These are phyloP conservation scores for Neodon shergylaensis DNA, from an alignment of 2,113 vertebrate species.

Conservation along the genomic window DNA sequence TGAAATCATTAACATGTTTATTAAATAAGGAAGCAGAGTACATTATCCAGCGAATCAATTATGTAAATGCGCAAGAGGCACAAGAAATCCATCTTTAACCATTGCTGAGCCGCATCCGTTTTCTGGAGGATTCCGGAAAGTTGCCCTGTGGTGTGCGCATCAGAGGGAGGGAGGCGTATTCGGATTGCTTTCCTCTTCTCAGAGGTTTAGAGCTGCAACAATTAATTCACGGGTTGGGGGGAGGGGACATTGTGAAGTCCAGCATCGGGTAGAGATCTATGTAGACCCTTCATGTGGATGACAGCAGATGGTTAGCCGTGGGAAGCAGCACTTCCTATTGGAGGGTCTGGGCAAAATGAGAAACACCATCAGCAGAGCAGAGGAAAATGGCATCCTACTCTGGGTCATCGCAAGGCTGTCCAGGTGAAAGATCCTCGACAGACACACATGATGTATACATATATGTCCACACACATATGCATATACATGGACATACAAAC, in stretches of 20 bases:
- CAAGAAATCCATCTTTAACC: conserved; percentile 86
- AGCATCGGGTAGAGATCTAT: conserved; percentile 73
- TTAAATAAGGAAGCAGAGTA: conserved; percentile 89
- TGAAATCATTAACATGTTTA: conserved; percentile 91
- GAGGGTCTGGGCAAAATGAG: conserved; percentile 79
- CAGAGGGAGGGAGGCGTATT: not conserved
- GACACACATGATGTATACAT: not conserved
- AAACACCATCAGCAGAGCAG: conserved; percentile 67
- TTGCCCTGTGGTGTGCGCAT: not conserved
- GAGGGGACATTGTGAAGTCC: conserved; percentile 70
- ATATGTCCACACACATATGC: not conserved
- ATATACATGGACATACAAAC: not conserved
- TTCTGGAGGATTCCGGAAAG: conserved; percentile 85
- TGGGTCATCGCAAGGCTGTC: conserved; percentile 55
- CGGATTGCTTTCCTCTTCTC: conserved; percentile 44
- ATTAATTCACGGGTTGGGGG: conserved; percentile 70
- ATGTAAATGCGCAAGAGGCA: conserved; percentile 88
- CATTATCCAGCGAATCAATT: conserved; percentile 90
- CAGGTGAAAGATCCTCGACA: conserved; percentile 2
- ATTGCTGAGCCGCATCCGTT: conserved; percentile 83
- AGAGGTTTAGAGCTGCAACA: conserved; percentile 62
- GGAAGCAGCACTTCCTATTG: conserved; percentile 73
- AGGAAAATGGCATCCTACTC: conserved; percentile 70
- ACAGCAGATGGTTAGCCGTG: conserved; percentile 79
- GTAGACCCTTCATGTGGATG: conserved; percentile 62